Percentiles rank a stretch among this genome's conserved stretches.
phyloP scores from a whole-genome alignment of 2,113 vertebrate species.

The Ctenodactylus gundi region DNA sequence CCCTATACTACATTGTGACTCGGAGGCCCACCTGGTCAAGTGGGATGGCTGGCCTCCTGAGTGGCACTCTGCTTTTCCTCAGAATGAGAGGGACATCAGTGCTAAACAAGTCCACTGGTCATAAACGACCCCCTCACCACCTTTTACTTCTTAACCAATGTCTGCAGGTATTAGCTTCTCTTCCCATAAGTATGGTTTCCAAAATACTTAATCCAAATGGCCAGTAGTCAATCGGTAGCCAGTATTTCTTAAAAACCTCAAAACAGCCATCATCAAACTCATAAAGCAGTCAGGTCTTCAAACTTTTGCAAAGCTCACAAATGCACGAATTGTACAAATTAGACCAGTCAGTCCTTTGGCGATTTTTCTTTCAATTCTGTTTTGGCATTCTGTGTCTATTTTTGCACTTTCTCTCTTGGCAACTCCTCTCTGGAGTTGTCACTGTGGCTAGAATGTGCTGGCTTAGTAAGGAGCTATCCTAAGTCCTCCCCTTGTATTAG shows the following conservation, averaged over 20 bases:
- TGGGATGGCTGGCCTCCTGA: not conserved
- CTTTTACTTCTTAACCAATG: not conserved
- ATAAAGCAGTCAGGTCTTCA: constrained; percentile 4
- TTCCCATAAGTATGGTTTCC: no score
- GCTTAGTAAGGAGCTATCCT: not conserved
- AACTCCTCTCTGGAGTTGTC: not conserved
- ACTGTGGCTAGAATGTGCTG: not conserved
- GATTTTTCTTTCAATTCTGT: constrained; percentile 22
- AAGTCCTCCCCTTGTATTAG: not conserved
- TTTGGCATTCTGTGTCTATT: not conserved
- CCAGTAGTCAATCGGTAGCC: not conserved
- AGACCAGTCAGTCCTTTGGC: not conserved
- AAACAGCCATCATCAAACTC: not conserved
- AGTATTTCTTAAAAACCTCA: not conserved
- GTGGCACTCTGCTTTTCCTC: not conserved
- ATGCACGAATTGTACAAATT: not conserved
- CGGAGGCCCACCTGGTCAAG: not conserved
- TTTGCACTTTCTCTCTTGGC: constrained; percentile 9
- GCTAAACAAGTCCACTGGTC: not conserved
- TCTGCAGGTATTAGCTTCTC: not conserved
- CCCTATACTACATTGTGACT: not conserved
- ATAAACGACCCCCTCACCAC: not conserved
- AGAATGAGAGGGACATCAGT: not conserved
- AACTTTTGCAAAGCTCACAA: constrained; percentile 6
- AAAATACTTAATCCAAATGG: not conserved